Conservation (phyloP, 2,888 invertebrate genomes). For the Polydrusus cervinus region DNA sequence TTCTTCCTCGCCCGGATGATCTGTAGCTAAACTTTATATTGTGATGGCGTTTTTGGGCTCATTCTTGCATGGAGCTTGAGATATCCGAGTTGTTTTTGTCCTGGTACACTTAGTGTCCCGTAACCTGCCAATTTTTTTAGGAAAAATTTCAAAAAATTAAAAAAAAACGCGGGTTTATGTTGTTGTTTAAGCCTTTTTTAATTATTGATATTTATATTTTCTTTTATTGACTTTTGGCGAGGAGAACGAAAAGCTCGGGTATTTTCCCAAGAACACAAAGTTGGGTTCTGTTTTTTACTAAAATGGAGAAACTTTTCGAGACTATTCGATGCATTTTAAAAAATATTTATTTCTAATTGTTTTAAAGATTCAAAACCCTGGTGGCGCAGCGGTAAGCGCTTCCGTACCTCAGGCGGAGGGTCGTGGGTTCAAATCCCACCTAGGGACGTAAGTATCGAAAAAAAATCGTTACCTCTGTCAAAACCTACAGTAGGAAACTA, state of each 20-base stretch:
- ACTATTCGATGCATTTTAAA: too few relatives aligned
- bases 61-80: slow-evolving; percentile 6
- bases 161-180: neutral
- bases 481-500: neutral
- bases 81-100: slow-evolving; percentile 12
- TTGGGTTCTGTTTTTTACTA: too few relatives aligned
- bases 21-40: slow-evolving; percentile 22
- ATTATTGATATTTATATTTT: neutral
- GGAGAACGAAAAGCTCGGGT: too few relatives aligned
- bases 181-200: too few relatives aligned
- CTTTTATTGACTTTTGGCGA: neutral
- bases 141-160: slow-evolving; percentile 3
- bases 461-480: neutral
- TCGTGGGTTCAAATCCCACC: slow-evolving; percentile 27
- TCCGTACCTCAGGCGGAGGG: slow-evolving; percentile 8
- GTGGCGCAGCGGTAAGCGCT: slow-evolving; percentile 16
- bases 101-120: slow-evolving; percentile 26
- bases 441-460: neutral
- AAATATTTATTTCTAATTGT: neutral
- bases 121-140: slow-evolving; percentile 30
- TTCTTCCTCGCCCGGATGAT: neutral
- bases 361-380: slow-evolving; percentile 9
- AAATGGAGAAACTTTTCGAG: too few relatives aligned
- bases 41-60: slow-evolving; percentile 31
- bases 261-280: too few relatives aligned